phyloP scores from a whole-genome alignment of 2,888 invertebrate genomes.

The Chesias legatella region DNA sequence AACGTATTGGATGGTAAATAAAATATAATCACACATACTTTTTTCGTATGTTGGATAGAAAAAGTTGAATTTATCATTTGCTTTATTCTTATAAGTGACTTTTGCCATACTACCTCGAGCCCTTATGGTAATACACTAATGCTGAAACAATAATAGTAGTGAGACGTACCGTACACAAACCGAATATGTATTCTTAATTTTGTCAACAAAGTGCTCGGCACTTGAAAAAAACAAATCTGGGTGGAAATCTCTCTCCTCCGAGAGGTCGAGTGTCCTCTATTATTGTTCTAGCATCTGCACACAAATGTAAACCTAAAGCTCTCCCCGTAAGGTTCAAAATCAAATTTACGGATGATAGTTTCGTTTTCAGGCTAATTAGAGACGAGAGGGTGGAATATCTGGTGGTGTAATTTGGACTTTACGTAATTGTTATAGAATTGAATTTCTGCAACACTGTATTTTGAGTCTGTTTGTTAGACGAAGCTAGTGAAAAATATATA shows the following conservation, averaged over 20 bases:
- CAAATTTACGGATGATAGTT: constrained; percentile 32
- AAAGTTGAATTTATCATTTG: too few relatives aligned
- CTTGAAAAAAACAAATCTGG: constrained; percentile 43
- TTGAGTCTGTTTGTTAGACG: constrained; percentile 34
- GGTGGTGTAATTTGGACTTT: constrained; percentile 43
- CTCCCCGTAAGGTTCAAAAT: constrained; percentile 35
- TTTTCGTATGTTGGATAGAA: too few relatives aligned
- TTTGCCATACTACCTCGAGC: too few relatives aligned
- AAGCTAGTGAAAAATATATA: constrained; percentile 25
- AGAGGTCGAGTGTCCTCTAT: constrained; percentile 72
- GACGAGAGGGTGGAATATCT: constrained; percentile 47
- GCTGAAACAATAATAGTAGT: too few relatives aligned
- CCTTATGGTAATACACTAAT: too few relatives aligned
- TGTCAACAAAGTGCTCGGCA: constrained; percentile 36
- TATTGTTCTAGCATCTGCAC: constrained; percentile 40
- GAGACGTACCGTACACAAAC: constrained; percentile 6
- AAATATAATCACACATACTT: too few relatives aligned
- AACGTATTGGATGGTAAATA: too few relatives aligned
- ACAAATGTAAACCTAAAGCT: constrained; percentile 35
- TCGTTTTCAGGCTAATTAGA: constrained; percentile 76
- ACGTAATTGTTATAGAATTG: constrained; percentile 27
- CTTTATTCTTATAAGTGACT: too few relatives aligned
- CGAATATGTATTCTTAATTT: constrained; percentile 31
- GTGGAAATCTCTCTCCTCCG: constrained; percentile 58
- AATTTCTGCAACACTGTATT: constrained; percentile 20